A percentile compares a stretch with the other conserved stretches of the same genome.
phyloP scores from a whole-genome alignment of 2,113 vertebrate species.

The Oreotrochilus melanogaster region DNA sequence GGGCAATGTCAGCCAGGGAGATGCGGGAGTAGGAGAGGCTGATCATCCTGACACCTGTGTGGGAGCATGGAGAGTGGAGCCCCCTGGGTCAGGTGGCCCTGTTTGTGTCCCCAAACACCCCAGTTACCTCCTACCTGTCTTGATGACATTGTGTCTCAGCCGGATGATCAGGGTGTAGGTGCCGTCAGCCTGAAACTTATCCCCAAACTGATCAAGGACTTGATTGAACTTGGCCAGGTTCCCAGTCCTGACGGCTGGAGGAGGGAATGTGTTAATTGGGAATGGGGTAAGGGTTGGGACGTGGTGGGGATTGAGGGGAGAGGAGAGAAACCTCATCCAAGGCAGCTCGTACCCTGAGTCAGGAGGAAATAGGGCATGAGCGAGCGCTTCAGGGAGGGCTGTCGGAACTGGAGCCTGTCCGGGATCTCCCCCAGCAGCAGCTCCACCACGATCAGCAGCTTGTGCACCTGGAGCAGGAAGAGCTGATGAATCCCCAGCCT shows the following conservation, averaged over 20 bases:
- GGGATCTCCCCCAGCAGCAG: constrained; percentile 95
- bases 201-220: constrained; percentile 94
- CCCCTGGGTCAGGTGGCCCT: neutral
- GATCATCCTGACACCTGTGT: constrained; percentile 95
- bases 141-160: constrained; percentile 97
- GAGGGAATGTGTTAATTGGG: neutral
- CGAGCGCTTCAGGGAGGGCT: constrained; percentile 94
- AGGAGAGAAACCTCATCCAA: neutral
- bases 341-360: constrained; percentile 86
- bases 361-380: constrained; percentile 99
- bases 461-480: constrained; percentile 86
- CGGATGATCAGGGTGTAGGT: constrained; percentile 99
- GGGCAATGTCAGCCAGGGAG: constrained; percentile 94
- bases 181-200: constrained; percentile 96
- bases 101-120: neutral
- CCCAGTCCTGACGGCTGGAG: constrained; percentile 90
- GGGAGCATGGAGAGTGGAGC: neutral
- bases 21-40: constrained; percentile 97
- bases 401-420: constrained; percentile 95
- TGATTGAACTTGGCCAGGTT: constrained; percentile 98
- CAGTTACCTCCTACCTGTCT: constrained; percentile 84
- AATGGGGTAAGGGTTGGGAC: neutral
- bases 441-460: constrained; percentile 97
- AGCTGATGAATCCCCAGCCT: fast-evolving
- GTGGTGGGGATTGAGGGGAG: fast-evolving